Percentiles rank a stretch among this genome's conserved stretches.
phyloP scores from a whole-genome alignment of 2,113 vertebrate species.

The Anhinga anhinga region DNA sequence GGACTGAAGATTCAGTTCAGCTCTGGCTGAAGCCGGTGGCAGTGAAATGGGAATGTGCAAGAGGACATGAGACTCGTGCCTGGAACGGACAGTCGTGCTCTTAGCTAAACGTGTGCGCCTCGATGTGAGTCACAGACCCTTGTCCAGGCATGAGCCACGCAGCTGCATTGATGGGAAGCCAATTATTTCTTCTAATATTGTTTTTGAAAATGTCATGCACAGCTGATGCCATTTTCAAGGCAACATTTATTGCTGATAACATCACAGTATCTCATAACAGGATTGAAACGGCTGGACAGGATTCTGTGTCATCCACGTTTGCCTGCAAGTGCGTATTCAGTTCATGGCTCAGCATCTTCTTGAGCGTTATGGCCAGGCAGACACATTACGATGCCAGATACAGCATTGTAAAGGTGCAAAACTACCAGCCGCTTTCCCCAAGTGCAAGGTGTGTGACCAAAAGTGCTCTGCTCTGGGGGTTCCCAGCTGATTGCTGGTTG shows the following conservation, averaged over 20 bases:
- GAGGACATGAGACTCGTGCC: not conserved
- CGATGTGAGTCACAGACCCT: not conserved
- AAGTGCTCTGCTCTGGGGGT: fast-evolving
- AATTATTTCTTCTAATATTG: not conserved
- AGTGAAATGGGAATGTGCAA: not conserved
- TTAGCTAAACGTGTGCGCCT: not conserved
- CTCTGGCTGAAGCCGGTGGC: not conserved
- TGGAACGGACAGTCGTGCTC: fast-evolving
- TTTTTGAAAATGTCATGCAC: not conserved
- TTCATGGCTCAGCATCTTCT: not conserved
- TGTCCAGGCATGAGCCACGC: not conserved
- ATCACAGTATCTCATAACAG: not conserved
- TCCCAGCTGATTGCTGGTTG: not conserved
- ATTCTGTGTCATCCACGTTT: not conserved
- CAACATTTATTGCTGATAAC: not conserved
- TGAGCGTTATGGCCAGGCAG: not conserved
- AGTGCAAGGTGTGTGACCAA: not conserved
- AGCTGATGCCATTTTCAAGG: not conserved
- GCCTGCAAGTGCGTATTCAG: not conserved
- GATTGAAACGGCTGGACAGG: not conserved
- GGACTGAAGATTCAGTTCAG: fast-evolving
- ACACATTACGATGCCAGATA: no score
- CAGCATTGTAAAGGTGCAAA: fast-evolving
- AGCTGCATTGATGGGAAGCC: not conserved
- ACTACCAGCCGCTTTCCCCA: fast-evolving